Evolutionary conservation across 2,113 vertebrate species (phyloP), one percentile per base, ranked within the genome.

Genomic region (Melanotaenia duboulayi): DNA sequence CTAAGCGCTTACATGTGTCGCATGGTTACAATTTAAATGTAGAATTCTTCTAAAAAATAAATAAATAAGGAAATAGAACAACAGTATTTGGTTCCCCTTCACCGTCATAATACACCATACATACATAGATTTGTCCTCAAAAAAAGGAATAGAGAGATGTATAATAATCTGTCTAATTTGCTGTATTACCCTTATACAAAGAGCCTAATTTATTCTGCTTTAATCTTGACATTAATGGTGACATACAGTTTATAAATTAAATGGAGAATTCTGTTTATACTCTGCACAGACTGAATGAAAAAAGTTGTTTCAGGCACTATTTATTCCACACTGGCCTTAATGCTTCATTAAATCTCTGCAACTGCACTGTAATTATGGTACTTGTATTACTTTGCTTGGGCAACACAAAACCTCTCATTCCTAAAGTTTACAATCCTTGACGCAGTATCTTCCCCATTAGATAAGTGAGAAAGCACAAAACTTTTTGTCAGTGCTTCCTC

Each of bases 321-420:
- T 54, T 55, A 39, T 65, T 78, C 46, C 63, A 58, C 51, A 54
- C 76, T 81, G 55, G 25, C n/a, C 73, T 74, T 23, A 46, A 63
- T 76, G 60, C 32, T 64, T 76, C 55, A 76, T 71, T 87, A 73
- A 51, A 63, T 63, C 16, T n/a, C 23, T 80, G 20, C 4, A 77
- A 54, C 70, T 82, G 40, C 40, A 52, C 49, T 40, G 23, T 66
- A 69, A 72, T 78, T 65, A 72, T 0, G 1, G 40, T 76, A 28
- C 60, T 73, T 70, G 14, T 35, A 81, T 35, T 49, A 71, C 46
- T 58, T 78, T 63, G 67, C 55, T 66, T 7, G 19, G 55, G 64
- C 46, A 68, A 65, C 24, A 71, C 7, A 55, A 74, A 77, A 60
- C 39, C 76, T 66, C 28, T 71, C 3, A 42, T 68, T 74, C 77